Conservation (phyloP, 2,113 vertebrate genomes). For the Channa argus region DNA sequence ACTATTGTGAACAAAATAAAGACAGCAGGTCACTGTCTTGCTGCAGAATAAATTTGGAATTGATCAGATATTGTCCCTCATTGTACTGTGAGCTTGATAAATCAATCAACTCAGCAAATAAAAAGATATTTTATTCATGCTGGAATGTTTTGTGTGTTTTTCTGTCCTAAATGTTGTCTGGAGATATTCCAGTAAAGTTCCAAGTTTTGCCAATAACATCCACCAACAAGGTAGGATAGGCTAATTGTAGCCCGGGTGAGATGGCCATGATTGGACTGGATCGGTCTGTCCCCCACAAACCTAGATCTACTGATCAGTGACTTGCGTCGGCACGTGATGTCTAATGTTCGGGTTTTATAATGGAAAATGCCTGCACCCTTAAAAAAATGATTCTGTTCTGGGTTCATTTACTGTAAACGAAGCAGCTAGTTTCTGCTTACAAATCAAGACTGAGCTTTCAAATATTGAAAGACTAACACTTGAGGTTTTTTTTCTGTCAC, state of each 20-base stretch:
- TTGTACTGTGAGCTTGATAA: no score
- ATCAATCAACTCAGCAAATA: neutral
- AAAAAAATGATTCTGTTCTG: constrained; percentile 7
- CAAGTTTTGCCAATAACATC: neutral
- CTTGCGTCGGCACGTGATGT: neutral
- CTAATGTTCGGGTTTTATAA: constrained; percentile 9
- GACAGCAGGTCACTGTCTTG: neutral
- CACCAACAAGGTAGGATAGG: neutral
- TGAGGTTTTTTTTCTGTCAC: constrained; percentile 43
- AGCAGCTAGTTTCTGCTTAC: constrained; percentile 21
- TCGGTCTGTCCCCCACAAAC: neutral
- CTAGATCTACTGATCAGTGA: neutral
- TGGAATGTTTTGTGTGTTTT: neutral
- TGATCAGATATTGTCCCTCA: neutral
- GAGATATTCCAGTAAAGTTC: neutral
- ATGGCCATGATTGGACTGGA: neutral
- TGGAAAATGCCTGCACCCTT: neutral
- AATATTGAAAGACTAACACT: constrained; percentile 43
- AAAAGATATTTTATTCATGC: neutral
- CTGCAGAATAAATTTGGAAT: neutral
- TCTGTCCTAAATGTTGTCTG: neutral
- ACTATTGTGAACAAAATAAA: neutral
- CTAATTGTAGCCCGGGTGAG: neutral
- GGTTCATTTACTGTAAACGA: constrained; percentile 35
- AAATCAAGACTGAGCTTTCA: constrained; percentile 28